phyloP scores from a whole-genome alignment of 2,113 vertebrate species.

The Trematocara variabile region DNA sequence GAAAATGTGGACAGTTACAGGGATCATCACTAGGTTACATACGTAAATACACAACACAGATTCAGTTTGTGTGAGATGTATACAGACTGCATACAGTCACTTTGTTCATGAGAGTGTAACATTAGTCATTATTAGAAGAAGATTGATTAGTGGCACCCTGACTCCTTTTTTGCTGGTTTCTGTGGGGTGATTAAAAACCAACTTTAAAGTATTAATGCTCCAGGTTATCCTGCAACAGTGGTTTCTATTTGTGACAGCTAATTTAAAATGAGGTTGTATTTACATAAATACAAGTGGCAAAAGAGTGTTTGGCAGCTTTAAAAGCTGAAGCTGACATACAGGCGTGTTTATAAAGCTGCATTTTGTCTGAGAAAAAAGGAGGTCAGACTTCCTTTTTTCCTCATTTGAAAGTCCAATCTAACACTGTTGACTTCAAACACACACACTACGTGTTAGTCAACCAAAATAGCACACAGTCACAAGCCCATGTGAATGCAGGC shows the following conservation, averaged over 20 bases:
- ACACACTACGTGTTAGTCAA: constrained; percentile 19
- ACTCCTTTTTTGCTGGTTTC: background rate
- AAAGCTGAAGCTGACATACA: background rate
- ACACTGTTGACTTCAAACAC: background rate
- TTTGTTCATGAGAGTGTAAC: background rate
- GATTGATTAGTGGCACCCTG: background rate
- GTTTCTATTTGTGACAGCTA: background rate
- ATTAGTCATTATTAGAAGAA: background rate
- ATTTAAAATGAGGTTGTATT: background rate
- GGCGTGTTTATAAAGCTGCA: background rate
- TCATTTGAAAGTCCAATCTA: background rate
- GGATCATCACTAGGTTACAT: background rate
- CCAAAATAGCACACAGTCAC: constrained; percentile 21
- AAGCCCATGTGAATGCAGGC: constrained; percentile 27
- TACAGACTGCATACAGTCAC: background rate
- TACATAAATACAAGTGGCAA: background rate
- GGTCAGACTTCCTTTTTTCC: background rate
- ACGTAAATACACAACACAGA: background rate
- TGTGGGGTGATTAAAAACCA: background rate
- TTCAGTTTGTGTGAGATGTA: background rate
- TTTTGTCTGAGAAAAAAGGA: background rate
- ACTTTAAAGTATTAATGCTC: background rate
- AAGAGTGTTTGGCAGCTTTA: constrained; percentile 20
- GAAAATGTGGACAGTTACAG: background rate
- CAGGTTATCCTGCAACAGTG: background rate